Evolutionary conservation across 2,888 invertebrate species (phyloP).

Genomic region (Trissonchulus sp.): DNA sequence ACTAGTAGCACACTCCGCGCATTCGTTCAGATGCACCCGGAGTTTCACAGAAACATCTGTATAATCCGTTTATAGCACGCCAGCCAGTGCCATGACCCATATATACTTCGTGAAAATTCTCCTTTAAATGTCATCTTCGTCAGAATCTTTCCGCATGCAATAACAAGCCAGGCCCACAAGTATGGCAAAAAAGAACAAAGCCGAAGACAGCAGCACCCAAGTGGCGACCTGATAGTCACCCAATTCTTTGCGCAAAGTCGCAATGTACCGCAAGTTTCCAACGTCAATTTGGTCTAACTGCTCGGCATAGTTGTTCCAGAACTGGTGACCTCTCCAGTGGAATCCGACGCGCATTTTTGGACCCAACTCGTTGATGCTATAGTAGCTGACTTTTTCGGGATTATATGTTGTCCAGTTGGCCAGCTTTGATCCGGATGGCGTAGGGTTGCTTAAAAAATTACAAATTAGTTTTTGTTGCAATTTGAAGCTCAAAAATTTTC

Average conservation of each 20-base stretch:
- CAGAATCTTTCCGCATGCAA: slow-evolving; percentile 50
- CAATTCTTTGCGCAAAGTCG: slow-evolving; percentile 33
- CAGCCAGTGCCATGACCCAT: no score
- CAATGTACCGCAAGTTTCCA: slow-evolving; percentile 40
- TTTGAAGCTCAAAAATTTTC: no score
- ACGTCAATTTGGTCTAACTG: slow-evolving; percentile 50
- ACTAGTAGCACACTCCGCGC: no score
- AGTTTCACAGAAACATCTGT: no score
- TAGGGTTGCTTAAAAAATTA: slow-evolving; percentile 47
- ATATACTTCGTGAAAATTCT: no score
- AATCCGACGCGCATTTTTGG: slow-evolving; percentile 46
- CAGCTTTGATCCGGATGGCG: slow-evolving; percentile 45
- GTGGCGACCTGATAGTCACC: slow-evolving; percentile 52
- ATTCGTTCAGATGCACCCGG: no score
- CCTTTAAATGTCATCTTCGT: slow-evolving; percentile 46
- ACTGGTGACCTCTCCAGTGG: slow-evolving; percentile 50
- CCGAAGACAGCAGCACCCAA: slow-evolving; percentile 49
- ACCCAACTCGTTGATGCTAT: slow-evolving; percentile 46
- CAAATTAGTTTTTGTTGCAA: no score
- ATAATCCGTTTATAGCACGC: no score
- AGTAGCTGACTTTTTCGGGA: slow-evolving; percentile 43
- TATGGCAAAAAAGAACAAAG: slow-evolving; percentile 52
- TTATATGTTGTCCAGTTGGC: slow-evolving; percentile 47
- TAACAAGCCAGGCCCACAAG: slow-evolving; percentile 51
- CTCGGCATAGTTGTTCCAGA: slow-evolving; percentile 50